These are phyloP conservation scores for Bellardia bayeri DNA, from an alignment of 2,888 invertebrate genomes.

Conservation along the genomic window DNA sequence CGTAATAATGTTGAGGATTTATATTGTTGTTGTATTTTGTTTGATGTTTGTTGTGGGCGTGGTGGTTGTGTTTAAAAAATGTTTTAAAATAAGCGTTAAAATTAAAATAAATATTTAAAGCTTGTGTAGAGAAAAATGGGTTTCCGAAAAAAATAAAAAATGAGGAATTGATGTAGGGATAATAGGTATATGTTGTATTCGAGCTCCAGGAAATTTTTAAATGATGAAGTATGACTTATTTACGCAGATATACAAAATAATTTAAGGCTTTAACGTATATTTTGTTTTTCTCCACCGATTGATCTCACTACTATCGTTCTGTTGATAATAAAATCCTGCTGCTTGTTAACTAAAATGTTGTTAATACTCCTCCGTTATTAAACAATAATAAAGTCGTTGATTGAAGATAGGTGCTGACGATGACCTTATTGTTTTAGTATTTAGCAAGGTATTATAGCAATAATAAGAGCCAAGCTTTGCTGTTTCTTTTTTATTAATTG, in stretches of 20 bases:
- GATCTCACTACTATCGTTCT: slow-evolving; percentile 35
- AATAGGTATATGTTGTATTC: slow-evolving; percentile 74
- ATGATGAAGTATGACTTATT: slow-evolving; percentile 56
- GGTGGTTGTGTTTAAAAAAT: slow-evolving; percentile 64
- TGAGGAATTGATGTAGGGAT: slow-evolving; percentile 78
- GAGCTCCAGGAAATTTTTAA: slow-evolving; percentile 68
- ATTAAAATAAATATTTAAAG: slow-evolving; percentile 66
- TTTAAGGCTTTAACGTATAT: slow-evolving; percentile 70
- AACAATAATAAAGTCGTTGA: slow-evolving; percentile 26
- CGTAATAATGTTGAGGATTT: slow-evolving; percentile 69
- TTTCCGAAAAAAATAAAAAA: slow-evolving; percentile 66
- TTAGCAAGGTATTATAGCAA: slow-evolving; percentile 48
- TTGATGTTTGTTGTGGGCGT: slow-evolving; percentile 74
- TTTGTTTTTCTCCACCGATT: slow-evolving; percentile 49
- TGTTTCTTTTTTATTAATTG: slow-evolving; percentile 39
- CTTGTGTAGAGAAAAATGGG: slow-evolving; percentile 59
- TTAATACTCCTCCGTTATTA: slow-evolving; percentile 60
- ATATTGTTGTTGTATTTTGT: slow-evolving; percentile 66
- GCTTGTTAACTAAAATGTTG: slow-evolving; percentile 45
- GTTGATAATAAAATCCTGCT: slow-evolving; percentile 58
- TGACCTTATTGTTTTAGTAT: slow-evolving; percentile 25
- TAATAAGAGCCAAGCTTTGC: slow-evolving; percentile 62
- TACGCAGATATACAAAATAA: slow-evolving; percentile 62
- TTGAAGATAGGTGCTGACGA: slow-evolving; percentile 18
- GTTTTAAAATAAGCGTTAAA: slow-evolving; percentile 54